Percentiles rank a stretch among this genome's conserved stretches.
phyloP scores from a whole-genome alignment of 2,797 vertebrate genomes.

The Botia kubotai region DNA sequence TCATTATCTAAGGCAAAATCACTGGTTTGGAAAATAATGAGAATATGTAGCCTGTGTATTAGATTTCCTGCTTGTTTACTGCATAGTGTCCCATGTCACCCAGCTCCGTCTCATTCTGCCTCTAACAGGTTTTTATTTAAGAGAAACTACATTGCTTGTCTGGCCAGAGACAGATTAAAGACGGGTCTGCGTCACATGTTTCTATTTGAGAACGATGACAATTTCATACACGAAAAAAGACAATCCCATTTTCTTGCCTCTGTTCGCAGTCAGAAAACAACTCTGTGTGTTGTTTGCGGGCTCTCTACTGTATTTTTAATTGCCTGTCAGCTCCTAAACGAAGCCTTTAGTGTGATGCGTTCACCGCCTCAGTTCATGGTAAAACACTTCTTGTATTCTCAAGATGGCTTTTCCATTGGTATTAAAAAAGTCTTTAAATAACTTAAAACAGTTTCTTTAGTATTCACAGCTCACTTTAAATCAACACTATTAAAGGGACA shows the following conservation, averaged over 20 bases:
- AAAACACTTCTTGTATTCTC: not conserved
- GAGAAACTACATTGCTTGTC: conserved; percentile 8
- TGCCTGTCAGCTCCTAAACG: conserved; percentile 56
- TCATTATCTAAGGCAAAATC: not conserved
- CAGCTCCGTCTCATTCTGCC: not conserved
- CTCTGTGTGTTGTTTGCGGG: conserved; percentile 37
- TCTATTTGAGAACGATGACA: conserved; percentile 38
- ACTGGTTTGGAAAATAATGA: not conserved
- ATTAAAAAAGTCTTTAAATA: not conserved
- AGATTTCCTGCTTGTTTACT: not conserved
- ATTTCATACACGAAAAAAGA: conserved; percentile 54
- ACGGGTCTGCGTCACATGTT: conserved; percentile 9
- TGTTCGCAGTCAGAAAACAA: conserved; percentile 63
- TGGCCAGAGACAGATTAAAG: conserved; percentile 12
- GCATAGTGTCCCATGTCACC: not conserved
- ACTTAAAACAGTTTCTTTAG: not conserved
- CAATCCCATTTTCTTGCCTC: conserved; percentile 58
- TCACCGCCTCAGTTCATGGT: conserved; percentile 5
- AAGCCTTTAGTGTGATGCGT: too few relatives aligned
- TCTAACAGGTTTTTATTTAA: conserved; percentile 19
- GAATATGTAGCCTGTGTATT: not conserved
- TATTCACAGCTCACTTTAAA: conserved; percentile 1
- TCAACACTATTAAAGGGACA: not conserved
- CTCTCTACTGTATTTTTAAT: conserved; percentile 57
- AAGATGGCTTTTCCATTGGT: not conserved